phyloP scores from a whole-genome alignment of 2,888 invertebrate genomes.

The Drosophila cognata region DNA sequence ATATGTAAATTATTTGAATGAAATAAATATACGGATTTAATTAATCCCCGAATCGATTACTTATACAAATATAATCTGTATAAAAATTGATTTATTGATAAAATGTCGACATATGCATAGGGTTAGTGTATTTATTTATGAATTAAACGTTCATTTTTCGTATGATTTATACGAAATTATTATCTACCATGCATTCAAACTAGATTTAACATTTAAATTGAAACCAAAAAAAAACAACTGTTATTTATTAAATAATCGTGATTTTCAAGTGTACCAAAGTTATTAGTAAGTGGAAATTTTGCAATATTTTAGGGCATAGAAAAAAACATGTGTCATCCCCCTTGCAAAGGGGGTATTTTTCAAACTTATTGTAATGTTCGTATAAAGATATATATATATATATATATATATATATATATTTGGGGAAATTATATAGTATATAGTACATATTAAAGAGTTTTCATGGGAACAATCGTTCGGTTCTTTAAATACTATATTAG shows the following conservation, averaged over 20 bases:
- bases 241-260: not conserved
- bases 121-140: not conserved
- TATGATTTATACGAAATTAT: too few species aligned
- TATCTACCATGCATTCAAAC: not conserved
- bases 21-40: not conserved
- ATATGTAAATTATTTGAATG: not conserved
- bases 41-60: not conserved
- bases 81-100: not conserved
- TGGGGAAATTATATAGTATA: not conserved
- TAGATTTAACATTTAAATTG: not conserved
- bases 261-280: not conserved
- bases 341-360: too few species aligned
- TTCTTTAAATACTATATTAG: not conserved
- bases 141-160: not conserved
- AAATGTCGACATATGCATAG: not conserved
- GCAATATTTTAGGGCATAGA: not conserved
- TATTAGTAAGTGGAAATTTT: not conserved
- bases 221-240: not conserved
- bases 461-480: not conserved
- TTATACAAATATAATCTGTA: constrained; percentile 5
- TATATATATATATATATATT: not conserved
- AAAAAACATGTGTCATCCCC: not conserved
- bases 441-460: not conserved
- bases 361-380: too few species aligned
- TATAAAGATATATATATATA: not conserved